Percentiles rank a stretch among this genome's conserved stretches.
phyloP scores from a whole-genome alignment of 2,888 invertebrate species.

The Metopia argyrocephala region DNA sequence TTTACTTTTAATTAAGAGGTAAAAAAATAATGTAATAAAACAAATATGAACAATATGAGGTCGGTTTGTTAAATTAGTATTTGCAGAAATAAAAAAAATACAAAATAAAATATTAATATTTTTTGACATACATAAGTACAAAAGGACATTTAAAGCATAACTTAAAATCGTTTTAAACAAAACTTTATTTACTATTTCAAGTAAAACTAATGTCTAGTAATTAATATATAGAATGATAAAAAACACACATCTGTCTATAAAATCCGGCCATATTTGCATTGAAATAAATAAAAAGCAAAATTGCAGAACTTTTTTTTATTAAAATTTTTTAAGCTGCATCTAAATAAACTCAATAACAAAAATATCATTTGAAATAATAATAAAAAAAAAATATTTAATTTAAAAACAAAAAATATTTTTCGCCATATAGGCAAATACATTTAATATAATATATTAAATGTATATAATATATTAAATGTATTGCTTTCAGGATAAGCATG shows the following conservation, averaged over 20 bases:
- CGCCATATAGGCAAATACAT: no score
- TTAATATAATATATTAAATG: no score
- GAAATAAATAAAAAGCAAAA: no score
- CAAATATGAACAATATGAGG: background rate
- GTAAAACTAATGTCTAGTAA: no score
- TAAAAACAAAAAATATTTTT: no score
- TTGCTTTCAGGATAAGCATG: no score
- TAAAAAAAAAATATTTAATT: background rate
- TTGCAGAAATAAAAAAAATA: background rate
- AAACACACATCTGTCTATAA: slow-evolving; percentile 22
- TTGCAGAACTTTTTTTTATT: slow-evolving; percentile 20
- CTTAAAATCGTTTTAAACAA: slow-evolving; percentile 26
- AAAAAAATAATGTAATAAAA: slow-evolving; percentile 19
- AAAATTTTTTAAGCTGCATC: slow-evolving; percentile 11
- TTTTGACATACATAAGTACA: slow-evolving; percentile 51
- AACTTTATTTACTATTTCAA: slow-evolving; percentile 27
- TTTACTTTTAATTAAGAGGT: slow-evolving; percentile 47
- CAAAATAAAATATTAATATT: slow-evolving; percentile 16
- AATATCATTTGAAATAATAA: background rate
- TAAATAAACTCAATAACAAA: background rate
- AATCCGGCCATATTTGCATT: slow-evolving; percentile 59
- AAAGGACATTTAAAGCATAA: background rate
- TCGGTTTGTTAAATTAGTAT: slow-evolving; percentile 36
- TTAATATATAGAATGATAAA: background rate
- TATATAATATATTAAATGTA: no score